A percentile compares a stretch with the other conserved stretches of the same genome.
Evolutionary conservation across 1,140 invertebrate genomes (phyloP).

Genomic region (Leptestheria dahalacensis): DNA sequence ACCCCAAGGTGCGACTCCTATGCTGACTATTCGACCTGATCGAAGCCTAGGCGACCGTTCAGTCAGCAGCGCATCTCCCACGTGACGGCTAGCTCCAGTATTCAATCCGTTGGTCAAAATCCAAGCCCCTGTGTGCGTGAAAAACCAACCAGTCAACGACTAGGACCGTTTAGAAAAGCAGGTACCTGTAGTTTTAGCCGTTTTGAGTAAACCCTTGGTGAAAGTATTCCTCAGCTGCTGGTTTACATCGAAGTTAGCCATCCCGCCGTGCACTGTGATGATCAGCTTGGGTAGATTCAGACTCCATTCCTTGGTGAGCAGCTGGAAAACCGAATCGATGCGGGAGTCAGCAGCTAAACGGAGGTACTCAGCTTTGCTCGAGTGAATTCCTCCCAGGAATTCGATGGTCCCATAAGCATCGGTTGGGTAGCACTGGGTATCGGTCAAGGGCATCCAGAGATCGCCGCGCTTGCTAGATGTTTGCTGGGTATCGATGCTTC

Average conservation of each 20-base stretch:
- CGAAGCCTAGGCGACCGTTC: conserved; percentile 61
- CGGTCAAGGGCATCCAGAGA: conserved; percentile 48
- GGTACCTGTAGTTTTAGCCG: conserved; percentile 76
- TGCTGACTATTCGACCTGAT: conserved; percentile 77
- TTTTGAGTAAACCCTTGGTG: conserved; percentile 83
- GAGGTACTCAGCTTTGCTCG: conserved; percentile 90
- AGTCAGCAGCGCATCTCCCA: conserved; percentile 74
- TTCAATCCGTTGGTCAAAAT: conserved; percentile 92
- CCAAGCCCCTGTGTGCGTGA: conserved; percentile 55
- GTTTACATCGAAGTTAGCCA: conserved; percentile 89
- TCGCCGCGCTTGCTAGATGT: neutral
- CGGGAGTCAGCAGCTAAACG: conserved; percentile 82
- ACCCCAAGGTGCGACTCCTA: conserved; percentile 96
- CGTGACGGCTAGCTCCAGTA: conserved; percentile 89
- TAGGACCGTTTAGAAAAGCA: neutral
- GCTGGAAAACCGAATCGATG: conserved; percentile 77
- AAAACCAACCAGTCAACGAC: neutral
- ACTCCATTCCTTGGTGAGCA: conserved; percentile 86
- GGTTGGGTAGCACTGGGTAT: conserved; percentile 67
- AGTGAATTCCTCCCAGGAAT: conserved; percentile 90
- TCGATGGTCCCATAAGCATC: conserved; percentile 95
- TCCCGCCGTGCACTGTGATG: conserved; percentile 93
- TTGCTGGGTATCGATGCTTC: conserved; percentile 27
- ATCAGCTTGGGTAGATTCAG: conserved; percentile 86
- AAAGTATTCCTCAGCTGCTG: conserved; percentile 86